Evolutionary conservation across 2,113 vertebrate species (phyloP), one percentile per base, ranked within the genome.

Genomic region (Sminthopsis crassicaudata): DNA sequence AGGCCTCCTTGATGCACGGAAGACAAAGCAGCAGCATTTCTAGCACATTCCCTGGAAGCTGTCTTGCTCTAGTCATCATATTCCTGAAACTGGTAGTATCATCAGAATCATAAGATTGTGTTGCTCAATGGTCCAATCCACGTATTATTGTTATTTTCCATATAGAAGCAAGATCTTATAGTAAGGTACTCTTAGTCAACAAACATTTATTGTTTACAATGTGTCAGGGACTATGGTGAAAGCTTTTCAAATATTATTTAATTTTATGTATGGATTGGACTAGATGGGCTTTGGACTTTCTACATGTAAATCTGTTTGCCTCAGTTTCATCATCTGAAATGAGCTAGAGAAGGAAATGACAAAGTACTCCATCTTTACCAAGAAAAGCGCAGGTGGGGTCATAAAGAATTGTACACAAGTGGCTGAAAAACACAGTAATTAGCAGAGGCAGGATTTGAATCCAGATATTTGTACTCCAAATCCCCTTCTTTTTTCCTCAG

Each of bases 11-110:
- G n/a, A 94, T 42, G 95, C 96, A 97, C 54, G 84, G 96, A 97
- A 97, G 96, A 97, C 95, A 97, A 96, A 97, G 97, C 50, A 51
- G 93, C 94, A 97, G 96, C 94, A 94, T 97, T 96, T 96, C 94
- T 97, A 93, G 10, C 94, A 46, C 50, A 97, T 94, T 93, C 95
- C 89, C 91, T 54, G 91, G 96, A 97, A 90, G 55, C 94, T 93
- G 92, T 46, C 92, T 91, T 67, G 92, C 91, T 67, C 55, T 91
- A 50, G 23, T 91, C 95, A 96, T 50, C 92, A 92, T 8, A 94
- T 53, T 91, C 91, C 50, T 54, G 89, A 94, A 93, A 57, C 94
- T 89, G 91, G 95, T 94, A 90, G 55, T 88, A 57, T 60, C 36
- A 42, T 76, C 16, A 76, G 11, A 36, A n/a, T 22, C 5, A 8